phyloP scores from a whole-genome alignment of 2,113 vertebrate species.

The Ictalurus furcatus region DNA sequence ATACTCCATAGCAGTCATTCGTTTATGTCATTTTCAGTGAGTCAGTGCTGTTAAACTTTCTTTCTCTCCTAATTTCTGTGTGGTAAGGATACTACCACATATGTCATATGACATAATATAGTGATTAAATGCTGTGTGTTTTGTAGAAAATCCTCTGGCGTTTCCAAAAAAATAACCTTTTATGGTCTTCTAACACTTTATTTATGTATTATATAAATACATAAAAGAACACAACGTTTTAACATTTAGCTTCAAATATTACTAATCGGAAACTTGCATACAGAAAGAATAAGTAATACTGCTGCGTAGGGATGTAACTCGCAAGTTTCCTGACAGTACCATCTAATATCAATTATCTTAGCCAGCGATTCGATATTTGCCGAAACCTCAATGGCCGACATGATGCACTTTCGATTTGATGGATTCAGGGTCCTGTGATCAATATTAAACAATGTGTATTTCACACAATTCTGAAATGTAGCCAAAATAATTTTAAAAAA shows the following conservation, averaged over 20 bases:
- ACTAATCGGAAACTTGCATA: neutral
- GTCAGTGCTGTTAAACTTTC: neutral
- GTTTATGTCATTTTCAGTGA: neutral
- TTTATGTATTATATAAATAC: neutral
- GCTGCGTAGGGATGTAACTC: no score
- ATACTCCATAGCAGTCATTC: neutral
- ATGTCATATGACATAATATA: neutral
- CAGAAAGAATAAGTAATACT: neutral
- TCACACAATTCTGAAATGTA: no score
- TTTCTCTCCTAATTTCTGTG: neutral
- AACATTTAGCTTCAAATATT: neutral
- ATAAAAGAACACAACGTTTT: neutral
- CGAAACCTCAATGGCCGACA: no score
- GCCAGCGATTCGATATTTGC: no score
- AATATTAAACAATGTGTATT: no score
- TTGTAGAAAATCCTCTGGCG: neutral
- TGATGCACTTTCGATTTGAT: no score
- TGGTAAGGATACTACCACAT: neutral
- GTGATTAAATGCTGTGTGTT: constrained; percentile 26
- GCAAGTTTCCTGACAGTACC: no score
- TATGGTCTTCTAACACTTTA: neutral
- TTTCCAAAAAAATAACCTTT: neutral
- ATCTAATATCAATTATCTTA: no score
- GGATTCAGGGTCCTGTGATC: no score
- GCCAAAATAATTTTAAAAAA: no score